Evolutionary conservation across 1,140 invertebrate genomes (phyloP).

Genomic region (Tribolium castaneum): DNA sequence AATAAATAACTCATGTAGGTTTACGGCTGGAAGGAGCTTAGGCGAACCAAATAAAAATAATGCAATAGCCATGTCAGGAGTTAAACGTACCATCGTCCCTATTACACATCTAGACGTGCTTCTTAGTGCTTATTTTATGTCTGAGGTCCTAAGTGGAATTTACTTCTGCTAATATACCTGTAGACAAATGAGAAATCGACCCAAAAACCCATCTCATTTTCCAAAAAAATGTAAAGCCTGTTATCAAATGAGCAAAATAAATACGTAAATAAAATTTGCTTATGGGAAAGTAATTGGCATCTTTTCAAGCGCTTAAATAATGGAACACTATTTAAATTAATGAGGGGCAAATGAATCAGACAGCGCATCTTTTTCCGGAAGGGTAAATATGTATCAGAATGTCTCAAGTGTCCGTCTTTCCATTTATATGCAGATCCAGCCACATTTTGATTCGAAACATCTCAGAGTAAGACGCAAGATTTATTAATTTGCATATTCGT

Average conservation of each 20-base stretch:
- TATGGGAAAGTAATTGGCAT: no score
- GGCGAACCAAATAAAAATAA: slow-evolving; percentile 53
- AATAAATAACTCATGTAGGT: slow-evolving; percentile 56
- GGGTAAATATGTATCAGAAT: slow-evolving; percentile 29
- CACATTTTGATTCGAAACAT: slow-evolving; percentile 53
- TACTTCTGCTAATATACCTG: slow-evolving; percentile 24
- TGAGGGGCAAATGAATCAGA: no score
- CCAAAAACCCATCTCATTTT: background rate
- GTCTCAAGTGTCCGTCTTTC: slow-evolving; percentile 52
- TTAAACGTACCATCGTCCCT: slow-evolving; percentile 37
- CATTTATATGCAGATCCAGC: slow-evolving; percentile 59
- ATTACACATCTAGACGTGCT: slow-evolving; percentile 34
- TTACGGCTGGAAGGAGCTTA: slow-evolving; percentile 49
- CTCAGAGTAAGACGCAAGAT: slow-evolving; percentile 61
- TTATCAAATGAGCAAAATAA: no score
- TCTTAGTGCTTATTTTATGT: slow-evolving; percentile 36
- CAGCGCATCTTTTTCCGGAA: no score
- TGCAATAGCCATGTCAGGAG: slow-evolving; percentile 51
- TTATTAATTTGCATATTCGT: slow-evolving; percentile 62
- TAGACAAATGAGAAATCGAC: background rate
- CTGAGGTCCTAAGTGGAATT: slow-evolving; percentile 7
- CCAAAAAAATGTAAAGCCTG: no score
- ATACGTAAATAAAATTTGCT: no score
- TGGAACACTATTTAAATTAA: no score
- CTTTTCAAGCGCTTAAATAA: no score